A percentile compares a stretch with the other conserved stretches of the same genome.
Conservation (phyloP, 2,888 invertebrate genomes). For the Amphimallon solstitiale region DNA sequence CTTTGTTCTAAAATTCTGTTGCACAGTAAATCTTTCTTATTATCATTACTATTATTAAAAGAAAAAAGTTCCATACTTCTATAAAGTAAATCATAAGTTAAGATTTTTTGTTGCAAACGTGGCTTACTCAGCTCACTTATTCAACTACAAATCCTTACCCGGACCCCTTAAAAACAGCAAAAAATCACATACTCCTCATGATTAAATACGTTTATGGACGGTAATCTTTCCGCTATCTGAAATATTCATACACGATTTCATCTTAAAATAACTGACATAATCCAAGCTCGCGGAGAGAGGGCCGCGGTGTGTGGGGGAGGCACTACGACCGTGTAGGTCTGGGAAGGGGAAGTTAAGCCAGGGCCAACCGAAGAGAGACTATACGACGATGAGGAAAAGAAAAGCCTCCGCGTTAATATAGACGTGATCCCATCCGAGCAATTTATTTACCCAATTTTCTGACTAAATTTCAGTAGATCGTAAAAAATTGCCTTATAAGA, state of each 20-base stretch:
- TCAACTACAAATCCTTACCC: not conserved
- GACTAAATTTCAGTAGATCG: constrained; percentile 39
- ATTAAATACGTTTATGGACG: constrained; percentile 2
- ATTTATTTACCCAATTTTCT: constrained; percentile 39
- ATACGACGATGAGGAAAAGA: not conserved
- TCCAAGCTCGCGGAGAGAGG: not conserved
- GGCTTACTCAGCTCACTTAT: not conserved
- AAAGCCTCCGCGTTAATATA: constrained; percentile 33
- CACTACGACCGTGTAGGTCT: not conserved
- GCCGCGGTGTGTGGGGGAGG: not conserved
- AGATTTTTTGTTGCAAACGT: not conserved
- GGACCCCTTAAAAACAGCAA: not conserved
- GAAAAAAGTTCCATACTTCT: not conserved
- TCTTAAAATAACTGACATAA: constrained; percentile 33
- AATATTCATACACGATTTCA: constrained; percentile 32
- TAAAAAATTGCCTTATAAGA: constrained; percentile 38
- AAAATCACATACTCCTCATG: constrained; percentile 1
- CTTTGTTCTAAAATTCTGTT: too few relatives aligned
- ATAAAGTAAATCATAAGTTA: not conserved
- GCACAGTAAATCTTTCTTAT: too few relatives aligned
- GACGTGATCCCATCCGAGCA: constrained; percentile 36
- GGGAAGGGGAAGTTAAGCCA: not conserved
- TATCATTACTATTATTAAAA: too few relatives aligned
- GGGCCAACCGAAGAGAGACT: not conserved
- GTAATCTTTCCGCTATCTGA: constrained; percentile 33